Evolutionary conservation across 35 echinoderm and acorn worm genomes (phyloP), one percentile per base, ranked within the genome.

Genomic region (Hemicentrotus pulcherrimus): DNA sequence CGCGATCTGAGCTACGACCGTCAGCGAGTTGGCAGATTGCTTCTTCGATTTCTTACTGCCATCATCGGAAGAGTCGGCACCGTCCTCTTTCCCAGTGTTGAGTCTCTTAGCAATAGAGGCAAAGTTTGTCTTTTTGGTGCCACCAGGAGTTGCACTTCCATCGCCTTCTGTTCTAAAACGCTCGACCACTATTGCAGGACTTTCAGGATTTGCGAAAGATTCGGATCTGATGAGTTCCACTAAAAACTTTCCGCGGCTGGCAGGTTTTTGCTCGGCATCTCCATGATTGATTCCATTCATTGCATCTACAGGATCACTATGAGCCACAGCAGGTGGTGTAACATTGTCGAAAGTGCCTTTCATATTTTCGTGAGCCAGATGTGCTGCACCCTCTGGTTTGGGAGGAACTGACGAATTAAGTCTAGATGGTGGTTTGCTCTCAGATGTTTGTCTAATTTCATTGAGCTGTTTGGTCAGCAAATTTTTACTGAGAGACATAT

Each of bases 181-280:
- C 13, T 93, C 91, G 2, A 93, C 91, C 28, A 58, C 1, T 31
- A 58, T 93, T 55, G 46, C 91, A 18, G 91, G 48, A 15, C 46
- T 58, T 48, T 47, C 48, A 13, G 91, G 47, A 46, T 58, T 93
- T 58, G 91, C 11, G 18, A 47, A 93, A 93, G 48, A 93, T n/a
- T 93, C 91, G 8, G 91, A 58, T 58, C 48, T 93, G 32, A 93
- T 48, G 9, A 93, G 46, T 24, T 93, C 91, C 6, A 93, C 48
- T 48, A 93, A 18, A n/a, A 93, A 47, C 91, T 93, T 93, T 47
- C 91, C 91, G n/a, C 47, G 45, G n/a, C 91, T 93, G n/a, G 91
- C 12, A 6, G 91, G 91, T 0, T 90, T 90, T 41, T 90, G 12
- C 19, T 90, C 46, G 31, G 5, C 19, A 22, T 41, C 88, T 90